phyloP scores from a whole-genome alignment of 2,113 vertebrate species.

The Syngnathoides biaculeatus region DNA sequence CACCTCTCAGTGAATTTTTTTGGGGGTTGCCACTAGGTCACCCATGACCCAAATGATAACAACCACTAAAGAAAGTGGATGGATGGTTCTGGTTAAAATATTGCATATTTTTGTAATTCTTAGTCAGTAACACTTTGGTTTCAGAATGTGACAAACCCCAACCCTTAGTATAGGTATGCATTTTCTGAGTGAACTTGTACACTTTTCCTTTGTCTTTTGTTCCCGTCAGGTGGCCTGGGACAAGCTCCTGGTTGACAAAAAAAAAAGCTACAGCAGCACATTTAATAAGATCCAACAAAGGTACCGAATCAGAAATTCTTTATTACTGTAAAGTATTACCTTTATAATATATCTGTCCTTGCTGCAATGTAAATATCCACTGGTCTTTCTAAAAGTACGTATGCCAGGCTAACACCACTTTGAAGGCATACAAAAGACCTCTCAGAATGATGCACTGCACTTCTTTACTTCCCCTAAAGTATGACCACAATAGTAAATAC shows the following conservation, averaged over 20 bases:
- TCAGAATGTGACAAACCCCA: not conserved
- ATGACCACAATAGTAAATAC: not conserved
- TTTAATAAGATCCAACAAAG: not conserved
- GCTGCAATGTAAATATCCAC: too few relatives aligned
- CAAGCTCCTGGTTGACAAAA: not conserved
- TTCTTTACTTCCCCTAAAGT: not conserved
- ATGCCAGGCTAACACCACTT: not conserved
- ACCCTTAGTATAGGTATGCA: not conserved
- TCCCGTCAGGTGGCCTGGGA: not conserved
- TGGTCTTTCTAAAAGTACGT: too few relatives aligned
- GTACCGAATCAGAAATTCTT: not conserved
- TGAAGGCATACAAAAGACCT: not conserved
- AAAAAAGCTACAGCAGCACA: not conserved
- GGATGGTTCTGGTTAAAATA: not conserved
- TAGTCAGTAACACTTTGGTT: not conserved
- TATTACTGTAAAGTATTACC: not conserved
- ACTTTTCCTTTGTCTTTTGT: not conserved
- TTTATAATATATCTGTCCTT: not conserved
- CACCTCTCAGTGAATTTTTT: not conserved
- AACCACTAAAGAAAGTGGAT: not conserved
- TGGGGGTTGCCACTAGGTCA: not conserved
- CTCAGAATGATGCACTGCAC: not conserved
- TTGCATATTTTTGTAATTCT: not conserved
- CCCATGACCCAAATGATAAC: not conserved
- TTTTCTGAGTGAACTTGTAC: not conserved